Evolutionary conservation across 2,888 invertebrate species (phyloP).

Genomic region (Orthosia gothica): DNA sequence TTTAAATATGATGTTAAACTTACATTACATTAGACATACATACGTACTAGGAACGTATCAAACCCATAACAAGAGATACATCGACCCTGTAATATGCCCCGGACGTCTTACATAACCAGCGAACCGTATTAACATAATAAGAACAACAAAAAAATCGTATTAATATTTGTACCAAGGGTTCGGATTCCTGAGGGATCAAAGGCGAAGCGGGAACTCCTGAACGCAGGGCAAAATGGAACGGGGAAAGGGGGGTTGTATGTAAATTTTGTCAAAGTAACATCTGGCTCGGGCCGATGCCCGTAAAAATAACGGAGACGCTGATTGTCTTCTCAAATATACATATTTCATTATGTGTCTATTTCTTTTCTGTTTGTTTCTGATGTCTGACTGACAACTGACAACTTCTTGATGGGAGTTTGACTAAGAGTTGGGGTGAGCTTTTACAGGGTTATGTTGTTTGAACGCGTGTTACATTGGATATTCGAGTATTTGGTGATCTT

Average conservation of each 20-base stretch:
- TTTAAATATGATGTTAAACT: neutral
- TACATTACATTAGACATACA: neutral
- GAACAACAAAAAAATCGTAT: constrained; percentile 69
- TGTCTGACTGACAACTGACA: constrained; percentile 32
- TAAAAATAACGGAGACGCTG: constrained; percentile 68
- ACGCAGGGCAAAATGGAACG: constrained; percentile 50
- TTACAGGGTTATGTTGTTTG: neutral
- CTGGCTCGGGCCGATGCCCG: constrained; percentile 60
- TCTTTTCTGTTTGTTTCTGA: constrained; percentile 58
- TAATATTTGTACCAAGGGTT: constrained; percentile 67
- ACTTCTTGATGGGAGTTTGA: constrained; percentile 43
- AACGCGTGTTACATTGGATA: neutral
- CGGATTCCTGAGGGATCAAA: constrained; percentile 67
- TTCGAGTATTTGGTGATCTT: too few relatives aligned
- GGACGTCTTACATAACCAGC: constrained; percentile 58
- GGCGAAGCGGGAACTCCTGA: constrained; percentile 53
- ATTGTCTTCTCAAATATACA: constrained; percentile 67
- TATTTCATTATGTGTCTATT: constrained; percentile 63
- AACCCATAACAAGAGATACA: constrained; percentile 30
- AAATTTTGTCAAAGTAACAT: constrained; percentile 72
- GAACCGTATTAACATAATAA: constrained; percentile 67
- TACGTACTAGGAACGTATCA: neutral
- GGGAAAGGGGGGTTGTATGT: constrained; percentile 62
- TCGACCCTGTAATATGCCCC: constrained; percentile 14
- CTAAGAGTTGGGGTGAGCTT: constrained; percentile 5